These are phyloP conservation scores for Eilema sororculum DNA, from an alignment of 2,888 invertebrate genomes.

Conservation along the genomic window DNA sequence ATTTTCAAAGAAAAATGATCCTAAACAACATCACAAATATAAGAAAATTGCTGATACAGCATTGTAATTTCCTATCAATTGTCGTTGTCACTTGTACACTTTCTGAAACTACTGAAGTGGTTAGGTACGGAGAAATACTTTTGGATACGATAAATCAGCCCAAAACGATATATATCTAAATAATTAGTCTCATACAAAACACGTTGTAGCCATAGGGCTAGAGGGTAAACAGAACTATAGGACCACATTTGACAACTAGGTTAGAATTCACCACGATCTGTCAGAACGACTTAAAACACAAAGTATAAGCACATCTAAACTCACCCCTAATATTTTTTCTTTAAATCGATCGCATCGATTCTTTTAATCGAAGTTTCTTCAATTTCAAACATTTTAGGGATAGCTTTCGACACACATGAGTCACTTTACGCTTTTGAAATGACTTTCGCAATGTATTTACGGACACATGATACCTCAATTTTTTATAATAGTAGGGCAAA, in stretches of 20 bases:
- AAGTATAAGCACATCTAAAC: neutral
- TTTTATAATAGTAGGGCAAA: slow-evolving; percentile 9
- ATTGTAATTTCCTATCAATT: neutral
- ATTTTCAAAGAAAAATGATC: neutral
- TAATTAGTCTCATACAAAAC: too few relatives aligned
- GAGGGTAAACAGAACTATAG: neutral
- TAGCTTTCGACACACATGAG: neutral
- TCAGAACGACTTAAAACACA: neutral
- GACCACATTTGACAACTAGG: neutral
- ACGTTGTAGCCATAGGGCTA: too few relatives aligned
- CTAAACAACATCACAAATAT: neutral
- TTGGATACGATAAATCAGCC: neutral
- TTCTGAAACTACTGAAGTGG: neutral
- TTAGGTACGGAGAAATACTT: neutral
- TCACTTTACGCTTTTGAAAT: neutral
- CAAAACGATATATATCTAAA: neutral
- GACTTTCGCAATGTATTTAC: neutral
- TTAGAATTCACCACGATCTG: neutral
- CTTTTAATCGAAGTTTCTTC: neutral
- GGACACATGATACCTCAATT: neutral
- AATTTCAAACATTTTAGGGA: neutral
- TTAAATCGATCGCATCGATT: neutral
- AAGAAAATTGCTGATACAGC: neutral
- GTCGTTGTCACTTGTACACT: neutral
- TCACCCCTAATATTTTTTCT: neutral